Conservation (phyloP, 2,113 vertebrate species). For the Cynopterus brachyotis region DNA sequence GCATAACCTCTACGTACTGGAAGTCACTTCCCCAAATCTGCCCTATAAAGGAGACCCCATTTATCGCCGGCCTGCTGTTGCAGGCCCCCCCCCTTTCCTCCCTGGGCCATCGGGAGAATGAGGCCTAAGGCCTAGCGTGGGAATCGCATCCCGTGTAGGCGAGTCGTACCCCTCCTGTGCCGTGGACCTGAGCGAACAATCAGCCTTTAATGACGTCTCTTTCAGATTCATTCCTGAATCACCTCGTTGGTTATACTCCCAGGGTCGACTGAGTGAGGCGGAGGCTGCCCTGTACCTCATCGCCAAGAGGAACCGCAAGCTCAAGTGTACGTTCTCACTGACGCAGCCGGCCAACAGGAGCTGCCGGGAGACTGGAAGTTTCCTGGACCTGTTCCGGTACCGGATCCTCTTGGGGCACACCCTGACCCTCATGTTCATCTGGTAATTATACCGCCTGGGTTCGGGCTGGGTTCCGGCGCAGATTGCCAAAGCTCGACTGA, state of each 20-base stretch:
- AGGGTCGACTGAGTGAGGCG: slow-evolving; percentile 85
- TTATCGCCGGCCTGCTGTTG: background rate
- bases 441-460: slow-evolving; percentile 76
- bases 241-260: slow-evolving; percentile 89
- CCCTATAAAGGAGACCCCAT: background rate
- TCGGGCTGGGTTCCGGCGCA: background rate
- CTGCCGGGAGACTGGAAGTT: slow-evolving; percentile 73
- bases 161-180: background rate
- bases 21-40: background rate
- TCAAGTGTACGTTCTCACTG: slow-evolving; percentile 81
- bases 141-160: background rate
- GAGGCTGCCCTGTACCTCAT: slow-evolving; percentile 85
- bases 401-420: slow-evolving; percentile 85
- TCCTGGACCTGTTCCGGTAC: slow-evolving; percentile 85
- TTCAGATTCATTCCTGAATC: slow-evolving; percentile 89
- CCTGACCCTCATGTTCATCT: slow-evolving; percentile 88
- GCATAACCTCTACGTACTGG: background rate
- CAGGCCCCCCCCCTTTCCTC: background rate
- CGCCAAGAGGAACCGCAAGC: slow-evolving; percentile 83
- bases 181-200: background rate
- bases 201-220: slow-evolving; percentile 72
- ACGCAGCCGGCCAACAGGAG: slow-evolving; percentile 74
- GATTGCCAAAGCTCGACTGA: background rate
- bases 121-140: background rate
- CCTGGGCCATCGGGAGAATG: background rate